phyloP scores from a whole-genome alignment of 2,113 vertebrate species.

The Noctilio leporinus region DNA sequence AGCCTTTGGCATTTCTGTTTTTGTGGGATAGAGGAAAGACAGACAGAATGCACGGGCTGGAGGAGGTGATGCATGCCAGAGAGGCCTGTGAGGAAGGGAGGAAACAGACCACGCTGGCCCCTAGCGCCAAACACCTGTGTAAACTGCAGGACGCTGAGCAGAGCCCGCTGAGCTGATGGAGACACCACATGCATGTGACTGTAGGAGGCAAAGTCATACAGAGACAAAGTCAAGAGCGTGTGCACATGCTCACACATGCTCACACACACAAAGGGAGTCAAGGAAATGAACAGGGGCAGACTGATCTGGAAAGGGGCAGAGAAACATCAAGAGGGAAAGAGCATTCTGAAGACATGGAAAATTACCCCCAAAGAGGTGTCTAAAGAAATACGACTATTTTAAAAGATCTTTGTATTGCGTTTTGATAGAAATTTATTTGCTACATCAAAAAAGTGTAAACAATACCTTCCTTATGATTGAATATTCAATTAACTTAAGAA shows the following conservation, averaged over 20 bases:
- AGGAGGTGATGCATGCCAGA: conserved; percentile 63
- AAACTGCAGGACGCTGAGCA: conserved; percentile 64
- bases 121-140: conserved; percentile 71
- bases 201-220: conserved; percentile 24
- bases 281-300: neutral
- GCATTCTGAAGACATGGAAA: neutral
- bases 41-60: conserved; percentile 71
- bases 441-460: neutral
- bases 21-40: conserved; percentile 50
- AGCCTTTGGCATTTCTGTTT: conserved; percentile 38
- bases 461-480: neutral
- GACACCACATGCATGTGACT: conserved; percentile 55
- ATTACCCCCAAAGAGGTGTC: neutral
- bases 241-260: rapidly evolving
- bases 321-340: neutral
- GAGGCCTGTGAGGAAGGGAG: conserved; percentile 39
- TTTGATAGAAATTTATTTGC: neutral
- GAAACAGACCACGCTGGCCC: conserved; percentile 35
- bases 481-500: neutral
- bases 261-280: neutral
- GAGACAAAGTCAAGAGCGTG: neutral
- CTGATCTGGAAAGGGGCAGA: neutral
- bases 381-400: neutral
- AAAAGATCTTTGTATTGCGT: neutral
- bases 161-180: conserved; percentile 63